Conservation (phyloP, 2,113 vertebrate genomes). For the Hippopotamus amphibius region DNA sequence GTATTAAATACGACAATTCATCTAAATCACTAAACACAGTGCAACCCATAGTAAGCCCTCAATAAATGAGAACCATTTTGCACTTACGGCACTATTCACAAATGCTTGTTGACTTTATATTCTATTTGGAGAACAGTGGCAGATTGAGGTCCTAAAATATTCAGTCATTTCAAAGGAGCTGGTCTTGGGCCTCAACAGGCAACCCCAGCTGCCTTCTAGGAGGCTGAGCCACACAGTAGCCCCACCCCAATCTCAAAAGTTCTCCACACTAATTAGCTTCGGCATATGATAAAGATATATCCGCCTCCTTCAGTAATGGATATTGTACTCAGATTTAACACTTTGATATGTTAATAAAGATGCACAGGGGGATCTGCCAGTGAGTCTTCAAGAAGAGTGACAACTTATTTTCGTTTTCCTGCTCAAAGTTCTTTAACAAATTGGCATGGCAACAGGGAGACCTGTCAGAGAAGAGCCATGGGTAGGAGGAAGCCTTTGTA, state of each 20-base stretch:
- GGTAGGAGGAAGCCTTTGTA: slow-evolving; percentile 46
- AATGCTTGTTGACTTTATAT: slow-evolving; percentile 21
- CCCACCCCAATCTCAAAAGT: not conserved
- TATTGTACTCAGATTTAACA: slow-evolving; percentile 55
- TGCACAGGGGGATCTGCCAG: slow-evolving; percentile 40
- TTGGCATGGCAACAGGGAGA: slow-evolving; percentile 63
- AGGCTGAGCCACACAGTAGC: slow-evolving; percentile 21
- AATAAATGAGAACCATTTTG: slow-evolving; percentile 25
- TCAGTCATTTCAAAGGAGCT: not conserved
- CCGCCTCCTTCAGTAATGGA: slow-evolving; percentile 53
- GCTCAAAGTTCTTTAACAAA: slow-evolving; percentile 68
- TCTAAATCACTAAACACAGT: not conserved
- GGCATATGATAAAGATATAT: slow-evolving; percentile 45
- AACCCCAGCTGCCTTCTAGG: slow-evolving; percentile 39
- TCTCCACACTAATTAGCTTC: not conserved
- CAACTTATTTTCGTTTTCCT: slow-evolving; percentile 68
- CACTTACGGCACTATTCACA: not conserved
- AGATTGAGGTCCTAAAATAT: slow-evolving; percentile 53
- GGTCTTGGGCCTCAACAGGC: not conserved
- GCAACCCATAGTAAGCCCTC: slow-evolving; percentile 29
- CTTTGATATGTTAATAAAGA: slow-evolving; percentile 63
- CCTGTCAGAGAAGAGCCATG: slow-evolving; percentile 53
- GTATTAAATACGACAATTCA: slow-evolving; percentile 9
- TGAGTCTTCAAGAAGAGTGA: slow-evolving; percentile 58
- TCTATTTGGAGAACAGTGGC: slow-evolving; percentile 45